A percentile compares a stretch with the other conserved stretches of the same genome.
Evolutionary conservation across 2,888 invertebrate species (phyloP).

Genomic region (Amphipoea oculea): DNA sequence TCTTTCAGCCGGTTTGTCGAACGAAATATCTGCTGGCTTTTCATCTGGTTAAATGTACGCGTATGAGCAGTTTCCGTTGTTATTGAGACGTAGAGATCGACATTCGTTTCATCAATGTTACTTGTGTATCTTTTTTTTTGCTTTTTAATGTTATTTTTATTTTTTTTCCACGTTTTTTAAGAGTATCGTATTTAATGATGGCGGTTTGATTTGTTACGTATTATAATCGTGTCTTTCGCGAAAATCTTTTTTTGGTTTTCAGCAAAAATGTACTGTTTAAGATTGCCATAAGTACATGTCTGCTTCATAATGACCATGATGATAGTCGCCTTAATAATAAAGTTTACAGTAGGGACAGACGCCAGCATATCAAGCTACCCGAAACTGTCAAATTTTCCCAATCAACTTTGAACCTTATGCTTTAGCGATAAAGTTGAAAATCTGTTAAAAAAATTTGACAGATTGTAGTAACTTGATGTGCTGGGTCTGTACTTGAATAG

Average conservation of each 20-base stretch:
- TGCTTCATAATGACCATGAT: not conserved
- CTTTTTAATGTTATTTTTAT: not conserved
- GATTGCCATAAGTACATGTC: not conserved
- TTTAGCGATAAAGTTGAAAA: too few relatives aligned
- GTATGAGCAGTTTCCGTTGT: conserved; percentile 67
- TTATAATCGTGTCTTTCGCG: not conserved
- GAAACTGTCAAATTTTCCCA: too few relatives aligned
- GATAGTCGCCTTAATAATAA: not conserved
- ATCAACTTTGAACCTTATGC: too few relatives aligned
- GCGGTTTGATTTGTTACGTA: not conserved
- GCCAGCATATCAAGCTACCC: too few relatives aligned
- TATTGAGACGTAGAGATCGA: conserved; percentile 60
- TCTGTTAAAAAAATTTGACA: too few relatives aligned
- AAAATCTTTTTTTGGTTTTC: not conserved
- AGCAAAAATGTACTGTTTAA: not conserved
- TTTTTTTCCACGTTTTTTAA: conserved; percentile 7
- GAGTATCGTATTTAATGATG: conserved; percentile 34
- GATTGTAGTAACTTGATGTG: too few relatives aligned
- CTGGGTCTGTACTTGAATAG: not conserved
- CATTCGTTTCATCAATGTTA: conserved; percentile 49
- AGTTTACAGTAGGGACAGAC: not conserved
- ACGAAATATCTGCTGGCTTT: conserved; percentile 77
- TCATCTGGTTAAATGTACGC: conserved; percentile 72
- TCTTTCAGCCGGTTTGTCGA: conserved; percentile 76
- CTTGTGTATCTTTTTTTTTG: conserved; percentile 6